These are phyloP conservation scores for Sturnira hondurensis DNA, from an alignment of 2,113 vertebrate genomes.

Conservation along the genomic window DNA sequence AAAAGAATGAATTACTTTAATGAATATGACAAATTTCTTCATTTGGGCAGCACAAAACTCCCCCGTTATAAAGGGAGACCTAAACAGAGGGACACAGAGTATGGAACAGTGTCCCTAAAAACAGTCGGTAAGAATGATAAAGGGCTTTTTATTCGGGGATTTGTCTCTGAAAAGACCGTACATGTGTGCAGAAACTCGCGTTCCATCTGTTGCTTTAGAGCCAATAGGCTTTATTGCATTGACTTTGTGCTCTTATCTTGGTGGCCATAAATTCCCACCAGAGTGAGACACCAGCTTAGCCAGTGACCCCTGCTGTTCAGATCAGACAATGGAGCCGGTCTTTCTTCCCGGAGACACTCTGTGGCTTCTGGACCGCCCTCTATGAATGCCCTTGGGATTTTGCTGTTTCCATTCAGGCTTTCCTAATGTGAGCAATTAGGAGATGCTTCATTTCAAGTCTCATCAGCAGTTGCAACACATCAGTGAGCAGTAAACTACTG, in stretches of 20 bases:
- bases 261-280: slow-evolving; percentile 69
- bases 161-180: not conserved
- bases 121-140: not conserved
- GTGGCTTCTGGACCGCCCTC: not conserved
- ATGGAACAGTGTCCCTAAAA: not conserved
- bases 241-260: slow-evolving; percentile 69
- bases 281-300: slow-evolving; percentile 65
- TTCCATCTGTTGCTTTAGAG: slow-evolving; percentile 59
- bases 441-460: slow-evolving; percentile 59
- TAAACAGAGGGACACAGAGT: not conserved
- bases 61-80: not conserved
- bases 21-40: not conserved
- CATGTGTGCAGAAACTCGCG: slow-evolving; percentile 15
- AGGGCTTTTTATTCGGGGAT: not conserved
- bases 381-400: slow-evolving; percentile 32
- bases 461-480: slow-evolving; percentile 48
- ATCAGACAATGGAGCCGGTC: slow-evolving; percentile 50
- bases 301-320: slow-evolving; percentile 67
- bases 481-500: slow-evolving; percentile 58
- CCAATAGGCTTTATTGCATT: slow-evolving; percentile 54
- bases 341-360: slow-evolving; percentile 40
- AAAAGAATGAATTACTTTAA: slow-evolving; percentile 6
- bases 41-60: not conserved
- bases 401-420: slow-evolving; percentile 64
- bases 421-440: slow-evolving; percentile 65